phyloP scores from a whole-genome alignment of 2,113 vertebrate genomes.

The Morone chrysops region DNA sequence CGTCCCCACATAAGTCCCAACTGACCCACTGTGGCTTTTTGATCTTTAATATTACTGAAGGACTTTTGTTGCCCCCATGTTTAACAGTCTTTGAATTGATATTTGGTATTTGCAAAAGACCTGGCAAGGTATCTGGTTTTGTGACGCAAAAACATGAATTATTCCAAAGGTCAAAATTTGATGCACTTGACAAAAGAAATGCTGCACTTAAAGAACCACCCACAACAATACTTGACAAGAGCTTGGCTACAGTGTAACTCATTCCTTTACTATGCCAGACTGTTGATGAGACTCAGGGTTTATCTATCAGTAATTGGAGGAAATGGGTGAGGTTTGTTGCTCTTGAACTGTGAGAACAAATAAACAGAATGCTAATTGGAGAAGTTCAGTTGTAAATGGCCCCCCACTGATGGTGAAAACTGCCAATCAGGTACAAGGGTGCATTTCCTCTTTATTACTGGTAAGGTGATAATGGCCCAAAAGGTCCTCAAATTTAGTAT shows the following conservation, averaged over 20 bases:
- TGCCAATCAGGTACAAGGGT: conserved; percentile 30
- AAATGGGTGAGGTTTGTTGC: conserved; percentile 67
- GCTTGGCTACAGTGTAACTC: conserved; percentile 7
- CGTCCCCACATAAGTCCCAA: conserved; percentile 47
- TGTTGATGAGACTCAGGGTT: conserved; percentile 41
- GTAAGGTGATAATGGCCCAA: conserved; percentile 61
- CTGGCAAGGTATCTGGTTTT: background rate
- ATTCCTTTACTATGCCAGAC: conserved; percentile 7
- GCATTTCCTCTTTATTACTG: conserved; percentile 46
- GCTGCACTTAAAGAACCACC: background rate
- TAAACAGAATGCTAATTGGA: conserved; percentile 70
- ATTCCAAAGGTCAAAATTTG: conserved; percentile 27
- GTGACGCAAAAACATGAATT: background rate
- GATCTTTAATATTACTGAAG: conserved; percentile 41
- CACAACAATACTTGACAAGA: background rate
- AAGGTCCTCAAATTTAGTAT: conserved; percentile 39
- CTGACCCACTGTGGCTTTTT: conserved; percentile 28
- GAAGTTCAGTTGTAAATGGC: conserved; percentile 68
- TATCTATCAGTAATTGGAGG: conserved; percentile 64
- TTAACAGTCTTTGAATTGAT: conserved; percentile 17
- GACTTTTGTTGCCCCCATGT: conserved; percentile 26
- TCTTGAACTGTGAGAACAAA: conserved; percentile 69
- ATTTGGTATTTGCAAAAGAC: background rate
- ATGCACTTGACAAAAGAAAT: background rate
- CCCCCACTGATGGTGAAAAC: conserved; percentile 65